phyloP scores from a whole-genome alignment of 2,113 vertebrate genomes.

The Centropus bengalensis region DNA sequence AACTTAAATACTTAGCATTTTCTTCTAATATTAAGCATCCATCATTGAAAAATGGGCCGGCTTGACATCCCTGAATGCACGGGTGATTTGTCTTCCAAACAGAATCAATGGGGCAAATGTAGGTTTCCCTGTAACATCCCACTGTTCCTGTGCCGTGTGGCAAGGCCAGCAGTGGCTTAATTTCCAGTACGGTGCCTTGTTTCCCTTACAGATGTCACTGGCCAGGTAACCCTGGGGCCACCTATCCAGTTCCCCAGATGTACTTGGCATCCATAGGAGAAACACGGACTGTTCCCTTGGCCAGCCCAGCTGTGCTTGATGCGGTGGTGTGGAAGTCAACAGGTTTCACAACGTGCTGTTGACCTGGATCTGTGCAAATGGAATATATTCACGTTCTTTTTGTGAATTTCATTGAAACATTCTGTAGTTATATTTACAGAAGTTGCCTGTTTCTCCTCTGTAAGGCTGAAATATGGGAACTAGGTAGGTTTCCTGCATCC shows the following conservation, averaged over 20 bases:
- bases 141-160: background rate
- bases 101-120: background rate
- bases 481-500: background rate
- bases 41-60: background rate
- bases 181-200: background rate
- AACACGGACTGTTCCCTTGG: background rate
- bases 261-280: background rate
- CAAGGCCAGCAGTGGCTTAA: too few relatives aligned
- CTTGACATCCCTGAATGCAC: background rate
- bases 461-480: conserved; percentile 13
- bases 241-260: fast-evolving
- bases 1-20: background rate
- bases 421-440: background rate
- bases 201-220: background rate
- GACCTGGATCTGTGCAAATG: background rate
- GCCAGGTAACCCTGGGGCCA: background rate
- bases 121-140: background rate
- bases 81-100: background rate
- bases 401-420: background rate
- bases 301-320: fast-evolving
- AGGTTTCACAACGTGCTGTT: background rate
- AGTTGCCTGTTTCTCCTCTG: background rate
- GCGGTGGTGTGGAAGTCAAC: background rate
- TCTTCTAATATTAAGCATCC: background rate
- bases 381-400: background rate